Evolutionary conservation across 2,888 invertebrate genomes (phyloP).

Genomic region (Meandrusa payeni): DNA sequence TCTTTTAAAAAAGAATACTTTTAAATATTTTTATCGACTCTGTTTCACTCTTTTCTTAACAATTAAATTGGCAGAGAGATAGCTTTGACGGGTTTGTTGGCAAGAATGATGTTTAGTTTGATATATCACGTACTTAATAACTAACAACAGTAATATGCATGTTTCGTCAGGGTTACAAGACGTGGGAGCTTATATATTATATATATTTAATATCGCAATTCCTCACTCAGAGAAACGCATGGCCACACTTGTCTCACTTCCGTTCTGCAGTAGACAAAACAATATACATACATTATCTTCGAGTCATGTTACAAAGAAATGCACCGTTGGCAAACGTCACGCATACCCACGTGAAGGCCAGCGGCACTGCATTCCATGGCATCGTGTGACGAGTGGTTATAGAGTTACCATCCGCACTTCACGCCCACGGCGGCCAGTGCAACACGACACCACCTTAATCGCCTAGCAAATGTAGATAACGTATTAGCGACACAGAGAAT

Average conservation of each 20-base stretch:
- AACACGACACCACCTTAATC: not conserved
- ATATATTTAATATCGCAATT: too few species aligned
- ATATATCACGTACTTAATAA: too few species aligned
- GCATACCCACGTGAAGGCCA: constrained; percentile 17
- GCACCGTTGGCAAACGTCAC: constrained; percentile 2
- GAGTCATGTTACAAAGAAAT: constrained; percentile 12
- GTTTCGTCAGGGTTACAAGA: too few species aligned
- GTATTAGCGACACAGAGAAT: not conserved
- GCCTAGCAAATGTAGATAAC: not conserved
- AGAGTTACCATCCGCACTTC: constrained; percentile 3
- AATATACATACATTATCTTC: not conserved
- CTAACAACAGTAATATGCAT: too few species aligned
- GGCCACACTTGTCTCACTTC: constrained; percentile 1
- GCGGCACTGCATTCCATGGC: not conserved
- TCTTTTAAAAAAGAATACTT: too few species aligned
- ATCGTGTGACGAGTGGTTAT: constrained; percentile 9
- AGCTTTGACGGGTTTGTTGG: too few species aligned
- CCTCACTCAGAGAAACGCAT: too few species aligned
- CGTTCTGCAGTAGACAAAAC: constrained; percentile 5
- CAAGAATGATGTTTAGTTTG: too few species aligned
- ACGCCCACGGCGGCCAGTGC: constrained; percentile 1
- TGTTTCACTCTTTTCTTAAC: too few species aligned
- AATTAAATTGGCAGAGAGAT: too few species aligned
- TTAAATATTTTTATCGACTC: too few species aligned
- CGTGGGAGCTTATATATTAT: too few species aligned